These are phyloP conservation scores for Microplitis demolitor DNA, from an alignment of 1,140 invertebrate species.

Conservation along the genomic window DNA sequence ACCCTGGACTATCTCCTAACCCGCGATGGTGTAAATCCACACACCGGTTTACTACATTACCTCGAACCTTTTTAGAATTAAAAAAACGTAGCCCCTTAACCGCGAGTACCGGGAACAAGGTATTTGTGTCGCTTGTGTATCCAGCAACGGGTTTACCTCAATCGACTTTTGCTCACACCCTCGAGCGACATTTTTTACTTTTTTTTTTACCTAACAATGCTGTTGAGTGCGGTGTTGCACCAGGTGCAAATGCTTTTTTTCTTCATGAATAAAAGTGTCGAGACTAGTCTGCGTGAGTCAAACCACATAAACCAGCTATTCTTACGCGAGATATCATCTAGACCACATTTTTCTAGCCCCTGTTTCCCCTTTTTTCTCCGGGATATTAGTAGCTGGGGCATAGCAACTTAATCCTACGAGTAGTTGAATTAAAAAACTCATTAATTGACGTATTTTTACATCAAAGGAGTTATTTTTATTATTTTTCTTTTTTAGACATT, in stretches of 20 bases:
- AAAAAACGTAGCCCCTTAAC: no score
- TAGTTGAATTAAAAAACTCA: no score
- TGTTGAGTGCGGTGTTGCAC: neutral
- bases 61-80: no score
- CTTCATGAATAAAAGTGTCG: slow-evolving; percentile 3
- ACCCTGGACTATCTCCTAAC: no score
- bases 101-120: no score
- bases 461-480: no score
- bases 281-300: slow-evolving; percentile 1
- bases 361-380: neutral
- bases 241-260: slow-evolving; percentile 16
- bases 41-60: no score
- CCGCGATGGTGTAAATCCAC: no score
- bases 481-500: no score
- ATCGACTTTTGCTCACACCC: slow-evolving; percentile 9
- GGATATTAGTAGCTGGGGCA: neutral
- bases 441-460: no score
- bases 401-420: neutral
- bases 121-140: slow-evolving; percentile 1
- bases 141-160: neutral
- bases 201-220: no score
- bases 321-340: neutral
- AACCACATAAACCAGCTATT: neutral
- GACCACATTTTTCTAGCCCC: no score
- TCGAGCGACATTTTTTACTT: neutral